phyloP scores from a whole-genome alignment of 30 jellyfish, hydroid and myxozoan genomes.

The Turritopsis rubra region DNA sequence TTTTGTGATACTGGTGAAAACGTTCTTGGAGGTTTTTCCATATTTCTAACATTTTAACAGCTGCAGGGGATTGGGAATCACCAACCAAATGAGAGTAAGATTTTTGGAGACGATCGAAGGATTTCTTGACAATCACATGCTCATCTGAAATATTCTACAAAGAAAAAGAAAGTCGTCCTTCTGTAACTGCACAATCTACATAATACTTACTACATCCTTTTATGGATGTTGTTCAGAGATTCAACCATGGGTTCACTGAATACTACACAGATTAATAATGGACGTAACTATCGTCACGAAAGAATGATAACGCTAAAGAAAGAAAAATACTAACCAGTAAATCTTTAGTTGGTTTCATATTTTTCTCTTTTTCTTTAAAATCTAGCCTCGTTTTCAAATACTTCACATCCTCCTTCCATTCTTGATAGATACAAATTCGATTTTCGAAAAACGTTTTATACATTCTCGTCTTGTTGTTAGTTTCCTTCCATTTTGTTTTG shows the following conservation, averaged over 20 bases:
- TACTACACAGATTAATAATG: not conserved
- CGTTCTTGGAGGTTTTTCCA: not conserved
- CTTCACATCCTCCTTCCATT: constrained; percentile 24
- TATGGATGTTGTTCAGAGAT: not conserved
- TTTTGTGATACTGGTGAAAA: not conserved
- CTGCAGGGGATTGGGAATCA: not conserved
- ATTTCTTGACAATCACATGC: not conserved
- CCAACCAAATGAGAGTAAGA: not conserved
- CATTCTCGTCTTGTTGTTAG: constrained; percentile 22
- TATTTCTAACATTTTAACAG: not conserved
- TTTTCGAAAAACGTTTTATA: constrained; percentile 17
- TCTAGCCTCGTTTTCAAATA: constrained; percentile 8
- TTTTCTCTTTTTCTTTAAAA: not conserved
- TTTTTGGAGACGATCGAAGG: constrained; percentile 10
- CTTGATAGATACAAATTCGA: constrained; percentile 12
- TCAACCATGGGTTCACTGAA: not conserved
- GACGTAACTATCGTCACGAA: too few relatives aligned
- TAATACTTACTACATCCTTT: not conserved
- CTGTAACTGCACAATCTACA: not conserved
- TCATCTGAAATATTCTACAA: constrained; percentile 9
- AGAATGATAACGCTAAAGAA: too few relatives aligned
- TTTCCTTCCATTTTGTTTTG: constrained; percentile 64
- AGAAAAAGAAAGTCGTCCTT: not conserved
- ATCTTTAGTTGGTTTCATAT: not conserved
- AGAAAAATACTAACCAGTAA: not conserved